phyloP scores from a whole-genome alignment of 2,113 vertebrate genomes.

The Theropithecus gelada region DNA sequence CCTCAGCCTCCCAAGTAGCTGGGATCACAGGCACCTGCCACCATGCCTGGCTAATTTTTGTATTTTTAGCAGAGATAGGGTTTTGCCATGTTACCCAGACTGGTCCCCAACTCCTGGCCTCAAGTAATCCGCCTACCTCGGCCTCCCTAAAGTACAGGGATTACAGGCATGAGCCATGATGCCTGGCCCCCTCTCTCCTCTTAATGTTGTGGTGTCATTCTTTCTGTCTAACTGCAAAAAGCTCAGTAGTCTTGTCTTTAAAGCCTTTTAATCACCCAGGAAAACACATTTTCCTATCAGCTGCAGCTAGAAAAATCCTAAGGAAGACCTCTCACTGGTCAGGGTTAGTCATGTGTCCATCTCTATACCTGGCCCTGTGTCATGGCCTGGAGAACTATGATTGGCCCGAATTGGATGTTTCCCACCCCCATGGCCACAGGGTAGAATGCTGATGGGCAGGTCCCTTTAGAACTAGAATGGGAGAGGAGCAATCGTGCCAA shows the following conservation, averaged over 20 bases:
- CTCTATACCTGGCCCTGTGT: not conserved
- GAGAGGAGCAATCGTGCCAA: not conserved
- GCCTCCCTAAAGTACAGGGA: no score
- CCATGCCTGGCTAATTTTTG: no score
- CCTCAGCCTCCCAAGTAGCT: no score
- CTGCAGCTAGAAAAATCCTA: not conserved
- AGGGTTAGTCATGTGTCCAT: not conserved
- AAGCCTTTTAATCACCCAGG: not conserved
- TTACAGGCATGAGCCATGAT: no score
- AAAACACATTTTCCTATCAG: not conserved
- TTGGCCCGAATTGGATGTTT: not conserved
- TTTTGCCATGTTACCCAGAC: no score
- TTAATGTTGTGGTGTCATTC: not conserved
- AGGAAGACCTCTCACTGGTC: not conserved
- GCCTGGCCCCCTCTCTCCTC: not conserved
- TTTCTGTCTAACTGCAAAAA: not conserved
- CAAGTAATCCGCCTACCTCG: no score
- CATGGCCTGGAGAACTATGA: not conserved
- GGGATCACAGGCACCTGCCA: no score
- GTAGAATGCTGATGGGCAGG: not conserved
- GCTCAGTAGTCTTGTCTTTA: not conserved
- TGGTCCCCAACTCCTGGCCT: no score
- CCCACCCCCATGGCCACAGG: not conserved
- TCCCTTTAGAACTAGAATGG: not conserved
- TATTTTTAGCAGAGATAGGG: no score